Evolutionary conservation across 2,797 vertebrate species (phyloP).

Genomic region (Anguilla obscura): DNA sequence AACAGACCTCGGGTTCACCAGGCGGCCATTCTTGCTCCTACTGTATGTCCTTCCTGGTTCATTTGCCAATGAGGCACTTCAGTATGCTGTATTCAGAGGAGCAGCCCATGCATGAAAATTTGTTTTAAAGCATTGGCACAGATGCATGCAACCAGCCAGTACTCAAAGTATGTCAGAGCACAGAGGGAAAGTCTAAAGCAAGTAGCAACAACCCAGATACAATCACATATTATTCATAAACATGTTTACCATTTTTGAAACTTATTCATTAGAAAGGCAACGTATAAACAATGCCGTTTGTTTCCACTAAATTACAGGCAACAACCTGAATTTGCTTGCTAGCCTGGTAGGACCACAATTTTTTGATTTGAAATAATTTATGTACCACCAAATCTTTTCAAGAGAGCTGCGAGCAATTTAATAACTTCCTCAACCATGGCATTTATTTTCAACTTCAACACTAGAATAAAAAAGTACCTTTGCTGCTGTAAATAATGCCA

Average conservation of each 20-base stretch:
- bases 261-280: neutral
- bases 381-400: neutral
- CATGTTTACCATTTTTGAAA: neutral
- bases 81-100: neutral
- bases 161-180: neutral
- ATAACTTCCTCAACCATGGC: neutral
- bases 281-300: neutral
- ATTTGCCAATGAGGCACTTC: constrained; percentile 3
- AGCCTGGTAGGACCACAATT: neutral
- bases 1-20: neutral
- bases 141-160: neutral
- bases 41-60: neutral
- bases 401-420: neutral
- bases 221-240: neutral
- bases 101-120: neutral
- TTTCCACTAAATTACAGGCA: neutral
- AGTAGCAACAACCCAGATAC: neutral
- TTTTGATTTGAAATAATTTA: neutral
- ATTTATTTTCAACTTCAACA: neutral
- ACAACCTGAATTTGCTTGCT: neutral
- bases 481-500: neutral
- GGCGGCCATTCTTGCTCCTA: neutral
- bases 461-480: neutral
- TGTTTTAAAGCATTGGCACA: neutral
- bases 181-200: neutral